Evolutionary conservation across 1,140 invertebrate genomes (phyloP), one percentile per base, ranked within the genome.

Genomic region (Euura saliciscinereae): DNA sequence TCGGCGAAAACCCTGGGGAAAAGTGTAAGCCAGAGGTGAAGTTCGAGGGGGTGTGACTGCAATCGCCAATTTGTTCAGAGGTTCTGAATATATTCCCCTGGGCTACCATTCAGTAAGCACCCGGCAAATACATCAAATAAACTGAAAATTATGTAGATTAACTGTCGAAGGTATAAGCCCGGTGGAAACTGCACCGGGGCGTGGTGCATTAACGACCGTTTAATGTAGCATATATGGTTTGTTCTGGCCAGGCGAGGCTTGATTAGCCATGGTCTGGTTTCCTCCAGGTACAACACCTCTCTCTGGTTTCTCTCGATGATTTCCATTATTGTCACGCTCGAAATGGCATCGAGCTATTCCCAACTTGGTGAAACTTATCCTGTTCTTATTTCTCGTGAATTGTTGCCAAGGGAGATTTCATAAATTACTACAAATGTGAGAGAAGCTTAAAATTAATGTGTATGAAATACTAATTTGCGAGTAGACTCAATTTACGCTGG

Each of bases 71-170:
- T 28, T 28, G 28, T 28, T 28, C 28, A 28, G 28, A 28, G 28
- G 28, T 28, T 28, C 28, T 28, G 28, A 28, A 28, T 28, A 28
- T 28, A 28, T 59, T 28, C 28, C 51, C 51, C 51, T 59, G 8
- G 51, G 51, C 13, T 8, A n/a, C 51, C 51, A 6, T 59, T 59
- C 51, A 8, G 51, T 59, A 11, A 59, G 51, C 51, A 59, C 51
- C 5, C 51, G 51, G 3, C 6, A n/a, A n/a, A 59, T 59, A 59
- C 51, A 11, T 59, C 51, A 59, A 59, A 59, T n/a, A 59, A 59
- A 59, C 3, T 59, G 51, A 59, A 59, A 59, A 59, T 59, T 59
- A 59, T 59, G 51, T n/a, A 59, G 51, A 59, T 59, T 59, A 59
- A 8, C 13, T 59, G 51, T 59, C 51, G 51, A 59, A 59, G 8